Base-by-base conservation (phyloP, 2,888 invertebrate species). In the Halictus quadricinctus region DNA sequence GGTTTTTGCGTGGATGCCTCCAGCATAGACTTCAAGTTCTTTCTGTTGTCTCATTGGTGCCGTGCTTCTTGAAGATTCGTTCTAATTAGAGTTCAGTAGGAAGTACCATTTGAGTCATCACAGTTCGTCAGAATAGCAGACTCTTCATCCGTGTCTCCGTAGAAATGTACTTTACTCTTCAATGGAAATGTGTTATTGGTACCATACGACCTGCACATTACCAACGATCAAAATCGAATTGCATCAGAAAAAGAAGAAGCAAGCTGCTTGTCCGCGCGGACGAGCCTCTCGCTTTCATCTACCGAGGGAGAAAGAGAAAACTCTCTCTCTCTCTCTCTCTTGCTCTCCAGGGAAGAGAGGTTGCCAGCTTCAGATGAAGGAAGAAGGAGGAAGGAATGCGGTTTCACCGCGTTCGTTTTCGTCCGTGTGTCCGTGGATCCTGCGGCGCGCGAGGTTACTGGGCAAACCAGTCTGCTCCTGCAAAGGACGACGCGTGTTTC, bases 381-480 rank as follows among this genome's bases (percentile, higher is more conserved):
- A 89, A 89, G 92, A 92, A 91, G 81, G 91, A 92, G 80, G 60
- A 73, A 89, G 90, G 92, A 92, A 92, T 91, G 90, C 87, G 87
- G 91, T 92, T 66, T 89, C 90, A 87, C 84, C 81, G 80, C 87
- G 88, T 87, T 89, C 88, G 89, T 88, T 88, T 41, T 84, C 87
- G 50, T 76, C 60, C 82, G 74, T 48, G 88, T 87, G 88, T 89
- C 89, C 81, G 86, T n/a, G 54, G 90, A 87, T 89, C 83, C 89
- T 90, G 87, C 81, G 80, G 69, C 78, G 90, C 89, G 90, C 89
- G 91, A 91, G 93, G 93, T 93, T 92, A 93, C 93, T 92, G 91
- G 92, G 93, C 93, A 91, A 93, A 91, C 92, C 92, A 92, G 92
- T 92, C 92, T 92, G 88, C 84, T 78, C 50, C 48, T 41, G 18